Evolutionary conservation across 2,797 vertebrate species (phyloP), one percentile per base, ranked within the genome.

Genomic region (Chanos chanos): DNA sequence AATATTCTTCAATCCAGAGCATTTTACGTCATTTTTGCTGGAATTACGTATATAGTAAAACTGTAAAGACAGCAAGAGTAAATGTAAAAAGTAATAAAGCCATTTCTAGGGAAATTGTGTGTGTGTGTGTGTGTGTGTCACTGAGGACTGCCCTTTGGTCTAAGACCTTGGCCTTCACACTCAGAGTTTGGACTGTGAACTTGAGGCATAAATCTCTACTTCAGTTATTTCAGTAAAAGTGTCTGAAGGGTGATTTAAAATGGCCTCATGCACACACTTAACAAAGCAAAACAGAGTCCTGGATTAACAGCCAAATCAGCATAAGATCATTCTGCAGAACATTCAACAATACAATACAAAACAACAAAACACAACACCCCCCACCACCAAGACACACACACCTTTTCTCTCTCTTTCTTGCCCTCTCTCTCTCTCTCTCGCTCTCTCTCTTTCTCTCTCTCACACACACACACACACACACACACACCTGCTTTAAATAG

Each of bases 151-250:
- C 69, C n/a, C n/a, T n/a, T n/a, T n/a, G n/a, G n/a, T n/a, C n/a
- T n/a, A n/a, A n/a, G n/a, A n/a, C n/a, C 74, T 61, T 73, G 74
- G 72, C 71, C 70, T 8, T 34, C 34, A 34, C 15, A n/a, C n/a
- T n/a, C n/a, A n/a, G n/a, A n/a, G n/a, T n/a, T n/a, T n/a, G n/a
- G 41, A 19, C 37, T 78, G 77, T 77, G 83, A 83, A 84, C 77
- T 83, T 71, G 78, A 69, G 52, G 67, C 59, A 71, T 82, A 83
- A 86, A 85, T 87, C 74, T 72, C 77, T 59, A 59, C 65, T 79
- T 77, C 71, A 83, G 76, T 82, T 78, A 86, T 80, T 81, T 82
- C 79, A 79, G 77, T 85, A 84, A 85, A 87, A 85, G 76, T 73
- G 83, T 85, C 84, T 83, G 58, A 72, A 69, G 64, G 0, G 64